Evolutionary conservation across 23 tunicate species (phyloP), one percentile per base, ranked within the genome.

Genomic region (Botrylloides violaceus): DNA sequence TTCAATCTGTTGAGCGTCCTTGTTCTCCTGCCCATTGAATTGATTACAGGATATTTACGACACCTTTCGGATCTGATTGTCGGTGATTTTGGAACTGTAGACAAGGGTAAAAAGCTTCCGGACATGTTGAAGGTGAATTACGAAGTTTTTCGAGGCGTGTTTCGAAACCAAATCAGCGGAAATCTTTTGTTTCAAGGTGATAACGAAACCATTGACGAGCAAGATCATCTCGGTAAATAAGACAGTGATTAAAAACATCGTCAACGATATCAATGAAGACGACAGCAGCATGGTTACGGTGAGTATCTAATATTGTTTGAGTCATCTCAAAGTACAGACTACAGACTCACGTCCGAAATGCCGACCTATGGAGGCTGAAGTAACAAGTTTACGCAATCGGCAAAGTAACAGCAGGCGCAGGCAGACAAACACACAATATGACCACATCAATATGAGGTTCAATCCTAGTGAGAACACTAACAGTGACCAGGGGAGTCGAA

Each of bases 221-320:
- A 61, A 65, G 30, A 81, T 87, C 31, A 80, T 81, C 2, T 66
- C 66, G 64, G 72, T 87, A 15, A 87, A 87, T 73, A 81, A 80
- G 49, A 72, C 87, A 5, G 96, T 87, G 32, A 87, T 87, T 32
- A 66, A 62, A 3, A 35, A 62, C 27, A 78, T 70, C 3, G 96
- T 85, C 23, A 72, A 76, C 34, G 76, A 65, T n/a, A 66, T 66
- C 21, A 21, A 53, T 24, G 47, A 75, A 28, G 87, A 81, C 34
- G 73, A 76, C 20, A 35, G 88, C 24, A 87, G 96, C 75, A 87
- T 87, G 83, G 79, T 87, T 3, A 71, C 71, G 64, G 89, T 83
- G 43, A 38, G 60, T 63, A n/a, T n/a, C n/a, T n/a, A n/a, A n/a
- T n/a, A n/a, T n/a, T n/a, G n/a, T n/a, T n/a, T n/a, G n/a, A n/a